phyloP scores from a whole-genome alignment of 2,888 invertebrate genomes.

The Hirtodrosophila trivittata region DNA sequence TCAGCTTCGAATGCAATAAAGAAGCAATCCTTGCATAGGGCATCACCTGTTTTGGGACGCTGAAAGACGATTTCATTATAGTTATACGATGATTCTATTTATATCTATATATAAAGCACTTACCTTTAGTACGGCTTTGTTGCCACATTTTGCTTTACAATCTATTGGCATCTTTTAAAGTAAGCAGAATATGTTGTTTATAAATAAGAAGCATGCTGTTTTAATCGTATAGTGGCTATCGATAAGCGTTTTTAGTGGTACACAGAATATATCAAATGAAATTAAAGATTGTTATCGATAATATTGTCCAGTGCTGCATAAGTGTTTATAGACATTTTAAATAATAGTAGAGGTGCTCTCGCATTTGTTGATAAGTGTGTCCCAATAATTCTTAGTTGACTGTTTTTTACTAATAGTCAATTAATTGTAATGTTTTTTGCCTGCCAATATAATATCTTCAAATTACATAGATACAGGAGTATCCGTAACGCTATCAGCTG shows the following conservation, averaged over 20 bases:
- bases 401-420: too few species aligned
- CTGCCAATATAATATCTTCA: too few species aligned
- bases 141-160: slow-evolving; percentile 90
- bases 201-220: slow-evolving; percentile 38
- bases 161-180: slow-evolving; percentile 86
- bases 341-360: too few species aligned
- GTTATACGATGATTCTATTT: background rate
- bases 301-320: too few species aligned
- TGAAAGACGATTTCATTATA: slow-evolving; percentile 4
- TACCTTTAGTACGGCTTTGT: slow-evolving; percentile 91
- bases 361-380: too few species aligned
- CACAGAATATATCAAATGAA: too few species aligned
- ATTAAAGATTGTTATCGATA: too few species aligned
- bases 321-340: too few species aligned
- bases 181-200: slow-evolving; percentile 30
- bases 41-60: slow-evolving; percentile 95
- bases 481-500: background rate
- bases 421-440: too few species aligned
- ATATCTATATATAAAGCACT: background rate
- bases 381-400: too few species aligned
- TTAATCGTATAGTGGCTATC: slow-evolving; percentile 9
- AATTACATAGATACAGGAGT: too few species aligned
- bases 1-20: slow-evolving; percentile 97
- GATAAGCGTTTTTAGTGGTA: slow-evolving; percentile 15
- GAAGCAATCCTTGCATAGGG: slow-evolving; percentile 97